Conservation (phyloP, 1,140 invertebrate genomes). For the Copidosoma floridanum region DNA sequence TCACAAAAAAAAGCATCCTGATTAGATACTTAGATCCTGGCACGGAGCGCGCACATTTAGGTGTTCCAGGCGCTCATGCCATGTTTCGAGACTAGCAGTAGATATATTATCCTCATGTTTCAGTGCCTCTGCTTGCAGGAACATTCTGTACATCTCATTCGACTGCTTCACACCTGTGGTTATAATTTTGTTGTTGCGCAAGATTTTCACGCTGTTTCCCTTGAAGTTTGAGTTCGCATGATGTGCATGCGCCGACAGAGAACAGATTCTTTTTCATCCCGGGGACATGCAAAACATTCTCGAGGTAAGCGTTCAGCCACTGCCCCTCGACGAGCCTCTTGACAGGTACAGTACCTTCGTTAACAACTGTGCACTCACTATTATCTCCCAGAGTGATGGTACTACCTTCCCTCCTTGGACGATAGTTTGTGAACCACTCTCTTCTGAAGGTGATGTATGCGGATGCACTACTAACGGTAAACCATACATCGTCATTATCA, state of each 20-base stretch:
- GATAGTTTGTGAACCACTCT: slow-evolving; percentile 5
- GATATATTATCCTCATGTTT: slow-evolving; percentile 2
- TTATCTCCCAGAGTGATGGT: slow-evolving; percentile 27
- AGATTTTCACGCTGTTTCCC: not conserved
- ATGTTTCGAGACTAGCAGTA: slow-evolving; percentile 19
- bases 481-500: slow-evolving; percentile 10
- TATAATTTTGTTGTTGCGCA: slow-evolving; percentile 11
- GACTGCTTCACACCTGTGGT: slow-evolving; percentile 17
- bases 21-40: slow-evolving; percentile 1
- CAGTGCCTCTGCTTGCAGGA: not conserved
- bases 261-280: slow-evolving; percentile 29
- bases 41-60: slow-evolving; percentile 19
- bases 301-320: slow-evolving; percentile 15
- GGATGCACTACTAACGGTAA: slow-evolving; percentile 21
- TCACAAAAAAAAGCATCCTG: slow-evolving; percentile 10
- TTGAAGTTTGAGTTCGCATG: slow-evolving; percentile 17
- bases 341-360: slow-evolving; percentile 17
- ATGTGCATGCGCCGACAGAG: slow-evolving; percentile 30
- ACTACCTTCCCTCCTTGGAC: not conserved
- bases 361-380: slow-evolving; percentile 11
- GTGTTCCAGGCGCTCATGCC: slow-evolving; percentile 34
- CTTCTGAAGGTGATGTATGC: slow-evolving; percentile 19
- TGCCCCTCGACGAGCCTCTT: slow-evolving; percentile 14
- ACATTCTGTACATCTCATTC: slow-evolving; percentile 26
- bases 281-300: slow-evolving; percentile 33